These are phyloP conservation scores for Anoplopoma fimbria DNA, from an alignment of 2,113 vertebrate genomes.

Conservation along the genomic window DNA sequence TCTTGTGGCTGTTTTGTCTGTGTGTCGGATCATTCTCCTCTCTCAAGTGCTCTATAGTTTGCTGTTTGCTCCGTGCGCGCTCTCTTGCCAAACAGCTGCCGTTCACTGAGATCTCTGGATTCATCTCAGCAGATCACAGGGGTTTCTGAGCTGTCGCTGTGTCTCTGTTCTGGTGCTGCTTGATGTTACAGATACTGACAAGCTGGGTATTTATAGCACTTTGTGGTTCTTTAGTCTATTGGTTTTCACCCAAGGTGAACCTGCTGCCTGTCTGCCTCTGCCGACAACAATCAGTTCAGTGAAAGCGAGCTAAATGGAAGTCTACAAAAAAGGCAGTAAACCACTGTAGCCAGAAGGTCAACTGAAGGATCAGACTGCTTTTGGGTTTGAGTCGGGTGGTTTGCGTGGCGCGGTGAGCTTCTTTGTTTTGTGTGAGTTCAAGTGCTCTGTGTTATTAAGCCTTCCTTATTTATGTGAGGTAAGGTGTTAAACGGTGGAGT, in stretches of 20 bases:
- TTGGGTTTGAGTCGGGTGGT: constrained; percentile 6
- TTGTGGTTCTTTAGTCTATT: constrained; percentile 66
- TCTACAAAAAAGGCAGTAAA: constrained; percentile 56
- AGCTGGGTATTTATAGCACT: constrained; percentile 74
- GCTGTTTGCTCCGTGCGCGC: constrained; percentile 39
- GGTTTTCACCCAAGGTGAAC: constrained; percentile 72
- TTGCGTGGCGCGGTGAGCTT: constrained; percentile 23
- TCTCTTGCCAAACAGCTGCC: constrained; percentile 65
- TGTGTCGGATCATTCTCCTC: constrained; percentile 60
- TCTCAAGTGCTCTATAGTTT: constrained; percentile 70
- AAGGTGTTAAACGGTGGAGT: not conserved
- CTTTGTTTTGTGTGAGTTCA: constrained; percentile 23
- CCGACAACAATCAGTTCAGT: constrained; percentile 28
- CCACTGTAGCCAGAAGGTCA: constrained; percentile 49
- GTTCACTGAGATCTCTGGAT: constrained; percentile 47
- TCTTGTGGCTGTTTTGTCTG: constrained; percentile 67
- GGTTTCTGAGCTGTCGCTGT: constrained; percentile 35
- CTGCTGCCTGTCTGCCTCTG: constrained; percentile 32
- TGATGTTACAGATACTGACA: constrained; percentile 75
- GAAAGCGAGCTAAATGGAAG: constrained; percentile 36
- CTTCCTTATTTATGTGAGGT: constrained; percentile 15
- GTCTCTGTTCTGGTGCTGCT: constrained; percentile 59
- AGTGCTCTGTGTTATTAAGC: not conserved
- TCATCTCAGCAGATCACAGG: constrained; percentile 52
- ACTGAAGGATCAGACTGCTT: constrained; percentile 44